Conservation (phyloP, 2,888 invertebrate genomes). For the Drosophila mimetica region DNA sequence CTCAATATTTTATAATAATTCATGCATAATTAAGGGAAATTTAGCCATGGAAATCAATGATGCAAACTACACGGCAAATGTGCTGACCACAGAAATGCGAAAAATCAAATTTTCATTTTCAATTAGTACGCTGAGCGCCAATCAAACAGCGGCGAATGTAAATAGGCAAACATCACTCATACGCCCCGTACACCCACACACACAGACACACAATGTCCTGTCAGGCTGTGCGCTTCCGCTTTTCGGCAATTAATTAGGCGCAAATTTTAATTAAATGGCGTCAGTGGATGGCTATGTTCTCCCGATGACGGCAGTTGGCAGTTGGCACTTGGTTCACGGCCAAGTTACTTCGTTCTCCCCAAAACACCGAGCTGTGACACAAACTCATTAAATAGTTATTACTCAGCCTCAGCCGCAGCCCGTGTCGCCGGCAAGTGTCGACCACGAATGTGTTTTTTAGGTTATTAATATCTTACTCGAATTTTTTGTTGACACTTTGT, state of each 20-base stretch:
- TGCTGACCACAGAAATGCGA: slow-evolving; percentile 14
- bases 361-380: slow-evolving; percentile 46
- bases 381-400: slow-evolving; percentile 78
- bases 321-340: slow-evolving; percentile 41
- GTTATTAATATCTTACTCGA: slow-evolving; percentile 59
- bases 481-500: slow-evolving; percentile 27
- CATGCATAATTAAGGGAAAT: slow-evolving; percentile 11
- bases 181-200: slow-evolving; percentile 53
- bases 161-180: slow-evolving; percentile 56
- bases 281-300: slow-evolving; percentile 36
- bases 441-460: slow-evolving; percentile 53
- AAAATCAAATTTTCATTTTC: slow-evolving; percentile 54
- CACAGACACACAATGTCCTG: slow-evolving; percentile 47
- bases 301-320: slow-evolving; percentile 35
- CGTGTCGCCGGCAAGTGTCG: slow-evolving; percentile 54
- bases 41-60: slow-evolving; percentile 43
- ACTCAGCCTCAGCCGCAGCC: slow-evolving; percentile 54
- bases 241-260: slow-evolving; percentile 73
- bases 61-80: slow-evolving; percentile 17
- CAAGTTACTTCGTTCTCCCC: slow-evolving; percentile 58
- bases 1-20: slow-evolving; percentile 25
- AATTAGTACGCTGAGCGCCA: slow-evolving; percentile 46
- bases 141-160: slow-evolving; percentile 8
- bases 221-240: slow-evolving; percentile 39
- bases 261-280: slow-evolving; percentile 74